These are phyloP conservation scores for Caradrina clavipalpis DNA, from an alignment of 2,888 invertebrate species.

Conservation along the genomic window DNA sequence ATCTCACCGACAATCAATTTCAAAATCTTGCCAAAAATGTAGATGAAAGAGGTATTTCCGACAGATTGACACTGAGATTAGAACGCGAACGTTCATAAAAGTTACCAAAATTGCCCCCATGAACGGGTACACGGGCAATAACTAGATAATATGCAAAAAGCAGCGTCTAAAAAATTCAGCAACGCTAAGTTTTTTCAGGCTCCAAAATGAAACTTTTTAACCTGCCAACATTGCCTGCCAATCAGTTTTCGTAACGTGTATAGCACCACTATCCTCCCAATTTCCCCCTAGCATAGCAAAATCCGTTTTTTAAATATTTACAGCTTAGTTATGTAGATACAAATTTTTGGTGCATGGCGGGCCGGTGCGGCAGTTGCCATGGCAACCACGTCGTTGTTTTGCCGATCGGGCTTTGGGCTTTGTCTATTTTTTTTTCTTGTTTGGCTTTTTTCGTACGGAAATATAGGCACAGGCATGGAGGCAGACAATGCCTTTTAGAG, in stretches of 20 bases:
- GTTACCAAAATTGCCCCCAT: no score
- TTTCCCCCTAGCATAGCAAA: constrained; percentile 52
- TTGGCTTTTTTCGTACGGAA: constrained; percentile 77
- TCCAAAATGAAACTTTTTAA: constrained; percentile 51
- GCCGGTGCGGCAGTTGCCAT: constrained; percentile 83
- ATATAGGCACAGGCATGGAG: constrained; percentile 74
- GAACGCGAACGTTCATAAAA: no score
- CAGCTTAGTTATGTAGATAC: constrained; percentile 64
- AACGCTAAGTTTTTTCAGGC: constrained; percentile 23
- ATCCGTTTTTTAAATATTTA: constrained; percentile 65
- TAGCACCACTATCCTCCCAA: constrained; percentile 44
- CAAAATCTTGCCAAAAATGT: no score
- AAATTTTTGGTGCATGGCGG: constrained; percentile 77
- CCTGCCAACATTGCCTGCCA: constrained; percentile 46
- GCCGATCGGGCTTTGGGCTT: constrained; percentile 82
- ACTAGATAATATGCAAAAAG: neutral
- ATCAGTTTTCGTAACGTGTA: constrained; percentile 42
- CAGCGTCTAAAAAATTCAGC: constrained; percentile 34
- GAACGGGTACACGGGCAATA: neutral
- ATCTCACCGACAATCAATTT: no score
- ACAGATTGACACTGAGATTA: no score
- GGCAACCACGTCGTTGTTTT: constrained; percentile 86
- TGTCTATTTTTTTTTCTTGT: constrained; percentile 78
- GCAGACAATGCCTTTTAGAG: constrained; percentile 76
- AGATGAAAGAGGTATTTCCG: no score